Percentiles rank a stretch among this genome's conserved stretches.
These are phyloP conservation scores for Furcifer pardalis DNA, from an alignment of 2,797 vertebrate genomes.

Conservation along the genomic window DNA sequence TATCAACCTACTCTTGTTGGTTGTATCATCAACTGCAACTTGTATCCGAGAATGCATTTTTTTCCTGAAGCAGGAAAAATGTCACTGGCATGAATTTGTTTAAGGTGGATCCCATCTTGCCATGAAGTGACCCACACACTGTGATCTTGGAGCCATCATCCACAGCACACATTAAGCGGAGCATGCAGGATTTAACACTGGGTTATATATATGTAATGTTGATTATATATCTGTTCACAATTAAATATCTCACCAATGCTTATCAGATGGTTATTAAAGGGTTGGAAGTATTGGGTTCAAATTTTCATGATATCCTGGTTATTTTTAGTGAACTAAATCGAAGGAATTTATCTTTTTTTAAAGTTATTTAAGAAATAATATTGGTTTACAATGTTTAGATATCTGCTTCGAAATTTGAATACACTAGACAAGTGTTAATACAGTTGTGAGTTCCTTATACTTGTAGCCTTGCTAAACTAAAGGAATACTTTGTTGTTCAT, in stretches of 20 bases:
- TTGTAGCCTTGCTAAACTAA: not conserved
- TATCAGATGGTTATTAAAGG: not conserved
- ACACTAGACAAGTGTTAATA: not conserved
- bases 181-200: no score
- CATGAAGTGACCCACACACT: no score
- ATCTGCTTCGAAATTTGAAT: not conserved
- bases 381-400: not conserved
- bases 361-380: not conserved
- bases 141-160: no score
- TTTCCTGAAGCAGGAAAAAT: no score
- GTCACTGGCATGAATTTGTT: no score
- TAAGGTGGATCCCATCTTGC: no score
- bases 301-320: not conserved
- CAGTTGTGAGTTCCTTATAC: slow-evolving; percentile 12
- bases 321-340: not conserved
- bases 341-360: not conserved
- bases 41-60: no score
- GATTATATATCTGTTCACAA: not conserved
- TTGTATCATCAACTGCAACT: no score
- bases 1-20: not conserved
- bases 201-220: no score
- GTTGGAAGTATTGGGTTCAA: not conserved
- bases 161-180: no score
- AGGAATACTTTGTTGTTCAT: no score
- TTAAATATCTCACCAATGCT: not conserved